Evolutionary conservation across 2,888 invertebrate genomes (phyloP), one percentile per base, ranked within the genome.

Genomic region (Limnephilus lunatus): DNA sequence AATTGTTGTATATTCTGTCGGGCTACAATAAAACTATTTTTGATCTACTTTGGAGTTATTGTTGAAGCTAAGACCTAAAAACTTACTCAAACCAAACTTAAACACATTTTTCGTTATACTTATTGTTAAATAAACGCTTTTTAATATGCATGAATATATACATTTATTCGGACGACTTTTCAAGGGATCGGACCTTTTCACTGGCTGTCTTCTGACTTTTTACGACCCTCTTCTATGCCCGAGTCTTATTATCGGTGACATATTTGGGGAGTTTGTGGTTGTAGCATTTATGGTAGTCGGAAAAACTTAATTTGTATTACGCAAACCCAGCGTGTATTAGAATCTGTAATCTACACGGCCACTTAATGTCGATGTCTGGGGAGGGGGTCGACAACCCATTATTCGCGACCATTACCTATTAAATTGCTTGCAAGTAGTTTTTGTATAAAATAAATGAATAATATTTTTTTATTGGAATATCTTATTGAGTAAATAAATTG

Each of bases 251-350:
- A 83, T 35, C 35, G 83, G 39, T 32, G 83, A 32, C 83, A 83
- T 83, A 39, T 83, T 83, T n/a, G 39, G 83, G 19, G 12, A 35
- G 39, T 35, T 83, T 12, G 25, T 35, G 35, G 83, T 35, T 83
- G 83, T 83, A 83, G 25, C 83, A 35, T 83, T 83, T 39, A 83
- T 35, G n/a, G 83, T 32, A 39, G 83, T 35, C 83, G 35, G 32
- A 32, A 39, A n/a, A 83, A 83, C 19, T 83, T 19, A 83, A 83
- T 25, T 83, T 83, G 32, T 83, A 35, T 25, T 83, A 35, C 83
- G 83, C 25, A 83, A 35, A 83, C 39, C 83, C 2, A 11, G 25
- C 2, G 35, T 35, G 7, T 83, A 35, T 83, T 35, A 83, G 83
- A 35, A 83, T 68, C 68, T 68, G 68, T n/a, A 68, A 68, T 68